phyloP scores from a whole-genome alignment of 1,140 invertebrate genomes.

The Chlorops oryzae region DNA sequence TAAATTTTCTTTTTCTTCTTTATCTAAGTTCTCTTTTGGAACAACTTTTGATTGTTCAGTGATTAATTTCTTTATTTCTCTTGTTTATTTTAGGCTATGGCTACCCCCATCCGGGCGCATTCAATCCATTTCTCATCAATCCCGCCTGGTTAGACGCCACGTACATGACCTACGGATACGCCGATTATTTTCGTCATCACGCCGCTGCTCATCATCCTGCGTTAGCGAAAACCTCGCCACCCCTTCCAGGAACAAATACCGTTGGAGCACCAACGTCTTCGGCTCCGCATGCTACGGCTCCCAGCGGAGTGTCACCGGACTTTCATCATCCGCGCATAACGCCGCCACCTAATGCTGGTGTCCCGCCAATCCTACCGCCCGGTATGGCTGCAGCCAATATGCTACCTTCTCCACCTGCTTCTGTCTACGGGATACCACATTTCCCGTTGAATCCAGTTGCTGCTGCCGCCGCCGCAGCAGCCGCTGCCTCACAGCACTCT shows the following conservation, averaged over 20 bases:
- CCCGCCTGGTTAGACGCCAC: constrained; percentile 70
- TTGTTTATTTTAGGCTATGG: constrained; percentile 61
- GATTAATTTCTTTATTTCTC: constrained; percentile 20
- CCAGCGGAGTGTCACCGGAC: constrained; percentile 27
- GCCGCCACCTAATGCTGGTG: constrained; percentile 29
- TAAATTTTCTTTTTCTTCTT: not conserved
- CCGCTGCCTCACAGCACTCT: constrained; percentile 40
- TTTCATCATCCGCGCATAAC: constrained; percentile 16
- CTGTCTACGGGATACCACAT: constrained; percentile 50
- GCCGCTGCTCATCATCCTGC: constrained; percentile 48
- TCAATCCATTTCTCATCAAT: constrained; percentile 65
- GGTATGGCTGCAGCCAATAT: constrained; percentile 24
- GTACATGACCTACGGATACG: constrained; percentile 65
- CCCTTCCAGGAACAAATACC: constrained; percentile 11
- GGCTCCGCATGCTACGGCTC: constrained; percentile 20
- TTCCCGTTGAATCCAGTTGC: constrained; percentile 50
- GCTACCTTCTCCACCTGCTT: constrained; percentile 50
- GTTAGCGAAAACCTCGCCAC: constrained; percentile 53
- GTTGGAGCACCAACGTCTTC: constrained; percentile 15
- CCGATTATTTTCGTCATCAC: constrained; percentile 52
- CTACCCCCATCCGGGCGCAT: constrained; percentile 59
- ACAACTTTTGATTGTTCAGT: not conserved
- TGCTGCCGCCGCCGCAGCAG: constrained; percentile 49
- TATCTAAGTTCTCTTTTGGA: not conserved
- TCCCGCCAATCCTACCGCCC: constrained; percentile 15